Conservation (phyloP, 2,888 invertebrate species). For the Heliothis peltigera region DNA sequence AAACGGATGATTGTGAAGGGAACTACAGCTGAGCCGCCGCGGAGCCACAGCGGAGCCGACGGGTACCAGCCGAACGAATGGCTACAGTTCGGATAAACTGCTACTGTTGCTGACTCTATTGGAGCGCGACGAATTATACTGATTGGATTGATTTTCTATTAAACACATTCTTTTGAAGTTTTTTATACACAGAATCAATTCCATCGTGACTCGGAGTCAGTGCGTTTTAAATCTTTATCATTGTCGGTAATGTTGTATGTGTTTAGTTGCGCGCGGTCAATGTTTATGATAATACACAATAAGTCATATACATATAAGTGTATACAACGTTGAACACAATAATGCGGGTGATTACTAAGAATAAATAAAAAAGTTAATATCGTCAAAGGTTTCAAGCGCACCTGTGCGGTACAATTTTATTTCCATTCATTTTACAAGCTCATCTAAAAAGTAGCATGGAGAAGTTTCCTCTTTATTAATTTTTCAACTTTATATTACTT, state of each 20-base stretch:
- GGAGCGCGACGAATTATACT: constrained; percentile 79
- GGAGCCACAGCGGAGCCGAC: constrained; percentile 32
- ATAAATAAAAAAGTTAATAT: constrained; percentile 88
- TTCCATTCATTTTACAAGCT: constrained; percentile 89
- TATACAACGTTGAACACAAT: constrained; percentile 66
- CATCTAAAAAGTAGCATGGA: constrained; percentile 86
- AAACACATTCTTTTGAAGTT: constrained; percentile 72
- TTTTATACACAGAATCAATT: constrained; percentile 74
- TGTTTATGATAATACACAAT: constrained; percentile 50
- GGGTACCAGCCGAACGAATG: constrained; percentile 65
- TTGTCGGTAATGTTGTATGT: constrained; percentile 55
- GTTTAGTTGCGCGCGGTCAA: constrained; percentile 39
- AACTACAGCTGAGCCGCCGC: constrained; percentile 52
- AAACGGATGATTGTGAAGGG: constrained; percentile 61
- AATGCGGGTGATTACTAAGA: constrained; percentile 73
- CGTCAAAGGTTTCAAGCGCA: constrained; percentile 88
- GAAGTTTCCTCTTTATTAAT: constrained; percentile 90
- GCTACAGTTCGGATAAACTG: constrained; percentile 63
- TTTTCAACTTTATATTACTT: constrained; percentile 90
- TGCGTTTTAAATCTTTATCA: constrained; percentile 70
- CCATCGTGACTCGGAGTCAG: constrained; percentile 79
- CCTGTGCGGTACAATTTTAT: constrained; percentile 89
- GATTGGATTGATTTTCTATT: constrained; percentile 87
- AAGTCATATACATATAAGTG: constrained; percentile 46
- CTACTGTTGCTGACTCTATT: constrained; percentile 75